A percentile compares a stretch with the other conserved stretches of the same genome.
Conservation (phyloP, 2,888 invertebrate genomes). For the Eutolmus rufibarbis region DNA sequence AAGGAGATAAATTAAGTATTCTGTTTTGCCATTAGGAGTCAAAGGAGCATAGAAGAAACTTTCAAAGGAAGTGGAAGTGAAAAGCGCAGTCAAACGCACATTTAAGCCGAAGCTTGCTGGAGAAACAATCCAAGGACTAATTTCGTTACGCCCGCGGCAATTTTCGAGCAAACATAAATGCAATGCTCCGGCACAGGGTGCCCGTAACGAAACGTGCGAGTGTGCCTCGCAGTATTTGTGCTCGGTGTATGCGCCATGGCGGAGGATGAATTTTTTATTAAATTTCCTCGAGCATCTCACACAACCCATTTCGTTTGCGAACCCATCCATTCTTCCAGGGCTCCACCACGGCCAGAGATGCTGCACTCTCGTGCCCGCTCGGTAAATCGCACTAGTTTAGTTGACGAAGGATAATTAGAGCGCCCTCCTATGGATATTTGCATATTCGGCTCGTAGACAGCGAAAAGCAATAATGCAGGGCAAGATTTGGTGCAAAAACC, state of each 20-base stretch:
- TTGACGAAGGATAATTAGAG: constrained; percentile 25
- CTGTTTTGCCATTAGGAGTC: constrained; percentile 22
- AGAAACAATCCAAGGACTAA: constrained; percentile 36
- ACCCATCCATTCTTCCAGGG: constrained; percentile 6
- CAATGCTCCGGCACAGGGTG: neutral
- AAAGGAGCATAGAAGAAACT: constrained; percentile 33
- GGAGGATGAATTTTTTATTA: constrained; percentile 29
- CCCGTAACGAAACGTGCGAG: neutral
- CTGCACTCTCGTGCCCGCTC: neutral
- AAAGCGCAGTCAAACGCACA: constrained; percentile 37
- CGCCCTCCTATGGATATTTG: constrained; percentile 11
- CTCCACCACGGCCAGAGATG: neutral
- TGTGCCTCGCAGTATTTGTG: constrained; percentile 15
- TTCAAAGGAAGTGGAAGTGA: constrained; percentile 13
- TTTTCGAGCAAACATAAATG: constrained; percentile 28
- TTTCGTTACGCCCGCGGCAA: constrained; percentile 24
- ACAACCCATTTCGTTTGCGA: constrained; percentile 26
- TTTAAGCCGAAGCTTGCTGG: constrained; percentile 20
- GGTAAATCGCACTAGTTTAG: neutral
- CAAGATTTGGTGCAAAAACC: neutral
- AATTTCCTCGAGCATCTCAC: constrained; percentile 28
- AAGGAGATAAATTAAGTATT: constrained; percentile 7
- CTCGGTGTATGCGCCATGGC: neutral
- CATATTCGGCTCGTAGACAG: neutral
- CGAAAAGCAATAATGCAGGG: neutral